These are phyloP conservation scores for Rhinogobius similis DNA, from an alignment of 2,113 vertebrate species.

Conservation along the genomic window DNA sequence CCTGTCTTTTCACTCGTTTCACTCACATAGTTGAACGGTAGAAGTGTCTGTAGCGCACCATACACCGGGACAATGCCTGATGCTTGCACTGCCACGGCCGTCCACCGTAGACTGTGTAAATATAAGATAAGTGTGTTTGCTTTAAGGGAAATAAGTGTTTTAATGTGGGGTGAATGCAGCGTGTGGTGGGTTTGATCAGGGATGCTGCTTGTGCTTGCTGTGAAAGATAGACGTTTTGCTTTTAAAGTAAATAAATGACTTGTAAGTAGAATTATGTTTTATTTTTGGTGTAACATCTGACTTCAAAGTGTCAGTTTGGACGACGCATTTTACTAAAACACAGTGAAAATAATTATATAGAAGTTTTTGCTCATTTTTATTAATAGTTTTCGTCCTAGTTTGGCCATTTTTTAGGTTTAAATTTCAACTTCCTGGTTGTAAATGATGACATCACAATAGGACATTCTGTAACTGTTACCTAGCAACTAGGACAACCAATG, in stretches of 20 bases:
- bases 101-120: constrained; percentile 52
- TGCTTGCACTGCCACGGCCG: constrained; percentile 75
- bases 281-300: too few relatives aligned
- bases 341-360: too few relatives aligned
- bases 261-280: not conserved
- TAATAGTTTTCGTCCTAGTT: too few relatives aligned
- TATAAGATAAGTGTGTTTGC: constrained; percentile 31
- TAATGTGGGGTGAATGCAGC: constrained; percentile 29
- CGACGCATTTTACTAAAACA: too few relatives aligned
- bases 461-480: too few relatives aligned
- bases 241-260: not conserved
- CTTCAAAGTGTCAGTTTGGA: too few relatives aligned
- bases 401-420: too few relatives aligned
- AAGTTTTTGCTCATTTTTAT: too few relatives aligned
- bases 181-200: constrained; percentile 61
- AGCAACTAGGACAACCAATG: too few relatives aligned
- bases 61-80: constrained; percentile 74
- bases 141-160: constrained; percentile 34
- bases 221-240: constrained; percentile 4
- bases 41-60: constrained; percentile 35
- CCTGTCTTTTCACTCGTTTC: constrained; percentile 22
- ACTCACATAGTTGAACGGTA: constrained; percentile 42
- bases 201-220: constrained; percentile 30
- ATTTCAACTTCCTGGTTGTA: too few relatives aligned
- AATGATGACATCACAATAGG: too few relatives aligned